phyloP scores from a whole-genome alignment of 2,888 invertebrate genomes.

The Pantelozetes paolii region DNA sequence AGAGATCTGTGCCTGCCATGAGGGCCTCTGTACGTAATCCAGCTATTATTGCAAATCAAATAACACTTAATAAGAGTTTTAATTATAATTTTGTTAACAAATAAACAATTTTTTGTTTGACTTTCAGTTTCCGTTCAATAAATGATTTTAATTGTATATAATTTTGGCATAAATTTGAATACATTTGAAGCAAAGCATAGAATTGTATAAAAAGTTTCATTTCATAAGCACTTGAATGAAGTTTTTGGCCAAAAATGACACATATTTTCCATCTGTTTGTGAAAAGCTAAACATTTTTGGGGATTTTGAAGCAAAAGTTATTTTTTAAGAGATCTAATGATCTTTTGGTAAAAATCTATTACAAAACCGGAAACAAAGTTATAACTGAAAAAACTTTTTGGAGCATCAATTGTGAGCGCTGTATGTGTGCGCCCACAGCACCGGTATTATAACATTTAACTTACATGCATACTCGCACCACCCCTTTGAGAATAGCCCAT shows the following conservation, averaged over 20 bases:
- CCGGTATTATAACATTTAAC: conserved; percentile 41
- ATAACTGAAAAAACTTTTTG: neutral
- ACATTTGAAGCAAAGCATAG: too few species aligned
- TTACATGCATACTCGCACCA: conserved; percentile 76
- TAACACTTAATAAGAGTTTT: neutral
- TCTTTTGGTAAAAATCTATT: neutral
- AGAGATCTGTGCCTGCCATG: conserved; percentile 87
- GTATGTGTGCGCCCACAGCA: neutral
- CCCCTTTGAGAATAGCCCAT: conserved; percentile 75
- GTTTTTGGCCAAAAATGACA: too few species aligned
- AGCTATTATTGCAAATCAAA: conserved; percentile 58
- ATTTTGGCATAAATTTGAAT: too few species aligned
- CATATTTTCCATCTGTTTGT: too few species aligned
- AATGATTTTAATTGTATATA: too few species aligned
- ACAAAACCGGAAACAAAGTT: conserved; percentile 8
- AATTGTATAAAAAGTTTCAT: too few species aligned
- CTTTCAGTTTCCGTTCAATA: neutral
- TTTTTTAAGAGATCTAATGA: neutral
- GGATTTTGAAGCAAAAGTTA: neutral
- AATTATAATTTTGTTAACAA: neutral
- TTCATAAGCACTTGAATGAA: too few species aligned
- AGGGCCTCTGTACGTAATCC: conserved; percentile 81
- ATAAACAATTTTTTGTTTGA: neutral
- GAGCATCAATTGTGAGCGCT: neutral
- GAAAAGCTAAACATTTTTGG: too few species aligned